Evolutionary conservation across 2,888 invertebrate species (phyloP), one percentile per base, ranked within the genome.

Genomic region (Lordiphosa andalusiaca): DNA sequence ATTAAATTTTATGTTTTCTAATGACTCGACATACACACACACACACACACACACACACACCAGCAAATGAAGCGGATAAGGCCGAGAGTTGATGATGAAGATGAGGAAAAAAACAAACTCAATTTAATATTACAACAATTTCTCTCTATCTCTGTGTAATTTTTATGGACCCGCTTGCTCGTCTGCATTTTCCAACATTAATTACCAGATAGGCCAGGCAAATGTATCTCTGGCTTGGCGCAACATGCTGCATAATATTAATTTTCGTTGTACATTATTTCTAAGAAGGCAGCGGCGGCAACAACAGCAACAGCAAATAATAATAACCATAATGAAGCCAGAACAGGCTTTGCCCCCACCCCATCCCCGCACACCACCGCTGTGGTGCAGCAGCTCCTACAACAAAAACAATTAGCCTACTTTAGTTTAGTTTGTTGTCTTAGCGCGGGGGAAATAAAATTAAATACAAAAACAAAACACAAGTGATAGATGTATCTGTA

Each of bases 81-180:
- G 66, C 77, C 73, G 55, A 70, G 55, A 70, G 70, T 73, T 76
- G 63, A 47, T 23, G 23, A 23, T 23, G 23, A 23, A 23, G 23
- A 53, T 19, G 33, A 37, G 37, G 21, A 38, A 38, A 4, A 16
- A 5, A 44, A 54, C 55, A 67, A 84, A 68, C 74, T 83, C 80
- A 80, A 80, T 80, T 80, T 85, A 80, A 80, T 83, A 83, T 78
- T 85, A 84, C 83, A 84, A 80, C 75, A 82, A 83, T 83, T 78
- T 84, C 53, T 57, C 48, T 67, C 37, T 55, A 41, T 66, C 33
- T 68, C 50, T 50, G 46, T 61, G 54, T 73, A 57, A 55, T 62
- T 70, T 61, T 62, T 70, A 47, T 73, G 54, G 64, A 58, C 65
- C 53, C 42, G 55, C 58, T 39, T 33, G 13, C 49, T 35, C 49